Evolutionary conservation across 2,888 invertebrate species (phyloP).

Genomic region (Pandemis heparana): DNA sequence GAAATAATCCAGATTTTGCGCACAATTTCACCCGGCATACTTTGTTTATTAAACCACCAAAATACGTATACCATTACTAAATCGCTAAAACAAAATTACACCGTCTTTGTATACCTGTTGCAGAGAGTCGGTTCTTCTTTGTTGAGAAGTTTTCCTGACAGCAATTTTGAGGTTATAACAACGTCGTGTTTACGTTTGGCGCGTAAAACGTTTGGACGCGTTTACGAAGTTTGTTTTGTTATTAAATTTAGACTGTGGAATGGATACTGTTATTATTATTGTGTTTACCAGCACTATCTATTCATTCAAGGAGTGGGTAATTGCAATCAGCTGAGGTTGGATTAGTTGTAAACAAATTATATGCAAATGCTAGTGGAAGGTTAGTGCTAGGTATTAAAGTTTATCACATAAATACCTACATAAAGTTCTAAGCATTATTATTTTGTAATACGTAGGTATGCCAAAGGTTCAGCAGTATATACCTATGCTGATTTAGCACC

Average conservation of each 20-base stretch:
- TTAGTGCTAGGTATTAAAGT: conserved; percentile 7
- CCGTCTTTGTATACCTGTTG: not conserved
- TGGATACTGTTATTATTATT: conserved; percentile 43
- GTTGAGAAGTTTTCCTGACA: conserved; percentile 7
- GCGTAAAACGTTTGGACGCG: conserved; percentile 38
- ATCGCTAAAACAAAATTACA: not conserved
- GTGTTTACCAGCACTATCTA: conserved; percentile 34
- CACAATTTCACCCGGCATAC: conserved; percentile 35
- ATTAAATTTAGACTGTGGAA: conserved; percentile 39
- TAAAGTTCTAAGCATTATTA: not conserved
- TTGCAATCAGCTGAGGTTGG: conserved; percentile 38
- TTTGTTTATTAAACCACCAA: conserved; percentile 33
- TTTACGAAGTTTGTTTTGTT: conserved; percentile 36
- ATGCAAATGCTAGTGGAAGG: conserved; percentile 15
- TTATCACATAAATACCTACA: not conserved
- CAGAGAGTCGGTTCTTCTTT: conserved; percentile 22
- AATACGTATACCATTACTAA: conserved; percentile 9
- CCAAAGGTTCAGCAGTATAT: no score
- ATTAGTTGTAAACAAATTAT: conserved; percentile 28
- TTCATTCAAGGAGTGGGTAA: conserved; percentile 34
- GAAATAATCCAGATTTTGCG: conserved; percentile 43
- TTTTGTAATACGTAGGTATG: not conserved
- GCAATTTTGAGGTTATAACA: conserved; percentile 33
- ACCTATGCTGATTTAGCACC: no score
- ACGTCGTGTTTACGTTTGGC: conserved; percentile 38